A percentile compares a stretch with the other conserved stretches of the same genome.
Conservation (phyloP, 2,113 vertebrate genomes). For the Gobius niger region DNA sequence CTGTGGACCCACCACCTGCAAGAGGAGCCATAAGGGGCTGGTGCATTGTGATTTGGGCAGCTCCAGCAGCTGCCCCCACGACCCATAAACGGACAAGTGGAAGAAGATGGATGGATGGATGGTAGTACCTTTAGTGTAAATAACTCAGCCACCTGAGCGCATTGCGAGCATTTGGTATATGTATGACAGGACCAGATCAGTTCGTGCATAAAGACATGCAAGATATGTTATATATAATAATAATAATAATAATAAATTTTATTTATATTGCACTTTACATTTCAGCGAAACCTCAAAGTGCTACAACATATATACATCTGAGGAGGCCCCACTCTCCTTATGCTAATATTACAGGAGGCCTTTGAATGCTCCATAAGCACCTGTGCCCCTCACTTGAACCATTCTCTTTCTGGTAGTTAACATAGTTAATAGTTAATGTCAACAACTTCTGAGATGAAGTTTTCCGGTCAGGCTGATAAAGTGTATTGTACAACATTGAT, state of each 20-base stretch:
- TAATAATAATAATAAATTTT: too few relatives aligned
- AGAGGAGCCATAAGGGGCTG: too few relatives aligned
- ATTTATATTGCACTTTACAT: too few relatives aligned
- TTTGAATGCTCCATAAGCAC: constrained; percentile 12
- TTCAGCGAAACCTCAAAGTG: too few relatives aligned
- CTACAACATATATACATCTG: too few relatives aligned
- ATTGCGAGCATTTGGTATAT: constrained; percentile 42
- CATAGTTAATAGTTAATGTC: constrained; percentile 1
- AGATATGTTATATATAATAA: too few relatives aligned
- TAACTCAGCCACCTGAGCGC: constrained; percentile 32
- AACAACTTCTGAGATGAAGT: neutral
- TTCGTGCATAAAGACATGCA: constrained; percentile 21
- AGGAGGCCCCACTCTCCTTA: constrained; percentile 1
- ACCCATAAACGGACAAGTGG: too few relatives aligned
- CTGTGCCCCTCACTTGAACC: neutral
- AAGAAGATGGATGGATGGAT: too few relatives aligned
- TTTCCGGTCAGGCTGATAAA: neutral
- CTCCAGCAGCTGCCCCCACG: too few relatives aligned
- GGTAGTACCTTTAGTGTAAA: neutral
- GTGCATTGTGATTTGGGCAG: too few relatives aligned
- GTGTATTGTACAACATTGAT: constrained; percentile 5
- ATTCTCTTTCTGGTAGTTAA: neutral
- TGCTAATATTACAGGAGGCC: constrained; percentile 10
- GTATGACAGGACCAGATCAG: constrained; percentile 30
- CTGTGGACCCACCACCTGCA: too few relatives aligned